These are phyloP conservation scores for Hyaena hyaena DNA, from an alignment of 2,113 vertebrate genomes.

Conservation along the genomic window DNA sequence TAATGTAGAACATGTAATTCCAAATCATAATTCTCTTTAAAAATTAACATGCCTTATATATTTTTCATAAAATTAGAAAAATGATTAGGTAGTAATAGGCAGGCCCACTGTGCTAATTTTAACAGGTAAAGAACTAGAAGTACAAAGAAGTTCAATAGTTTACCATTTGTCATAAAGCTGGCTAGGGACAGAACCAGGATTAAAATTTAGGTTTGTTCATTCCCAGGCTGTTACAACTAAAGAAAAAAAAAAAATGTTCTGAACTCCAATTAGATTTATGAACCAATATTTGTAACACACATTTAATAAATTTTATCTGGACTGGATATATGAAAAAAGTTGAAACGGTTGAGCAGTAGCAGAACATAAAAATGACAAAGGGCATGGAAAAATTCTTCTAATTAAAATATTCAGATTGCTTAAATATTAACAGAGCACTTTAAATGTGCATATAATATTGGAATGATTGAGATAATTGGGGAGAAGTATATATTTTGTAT, in stretches of 20 bases:
- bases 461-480: background rate
- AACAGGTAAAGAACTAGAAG: background rate
- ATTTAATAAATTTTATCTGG: background rate
- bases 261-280: background rate
- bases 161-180: background rate
- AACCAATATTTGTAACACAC: background rate
- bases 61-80: slow-evolving; percentile 9
- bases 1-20: background rate
- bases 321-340: background rate
- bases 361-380: background rate
- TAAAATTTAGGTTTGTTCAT: background rate
- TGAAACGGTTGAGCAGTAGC: background rate
- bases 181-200: background rate
- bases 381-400: background rate
- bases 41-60: background rate
- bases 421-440: slow-evolving; percentile 9
- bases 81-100: background rate
- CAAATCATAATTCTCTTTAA: background rate
- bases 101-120: background rate
- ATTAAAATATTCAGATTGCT: background rate
- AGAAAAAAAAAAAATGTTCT: background rate
- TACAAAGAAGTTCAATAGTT: background rate
- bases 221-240: background rate
- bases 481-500: background rate
- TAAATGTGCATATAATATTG: background rate